phyloP scores from a whole-genome alignment of 2,113 vertebrate genomes.

The Crotophaga sulcirostris region DNA sequence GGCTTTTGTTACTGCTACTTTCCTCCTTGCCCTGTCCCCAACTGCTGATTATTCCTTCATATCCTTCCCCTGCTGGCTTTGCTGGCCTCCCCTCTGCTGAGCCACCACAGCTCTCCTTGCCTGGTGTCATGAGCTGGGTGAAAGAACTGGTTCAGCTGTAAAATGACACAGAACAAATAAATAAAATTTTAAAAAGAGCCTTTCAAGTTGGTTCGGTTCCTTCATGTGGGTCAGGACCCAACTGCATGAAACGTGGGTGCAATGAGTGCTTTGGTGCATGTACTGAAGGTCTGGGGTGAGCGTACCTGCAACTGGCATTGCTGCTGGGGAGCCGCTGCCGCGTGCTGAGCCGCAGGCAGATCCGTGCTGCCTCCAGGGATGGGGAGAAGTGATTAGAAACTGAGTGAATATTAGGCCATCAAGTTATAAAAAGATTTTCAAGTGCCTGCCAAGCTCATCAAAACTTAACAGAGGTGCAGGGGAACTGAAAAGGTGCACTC shows the following conservation, averaged over 20 bases:
- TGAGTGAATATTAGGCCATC: background rate
- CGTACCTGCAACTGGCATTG: background rate
- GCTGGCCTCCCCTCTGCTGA: background rate
- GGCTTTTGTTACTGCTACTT: background rate
- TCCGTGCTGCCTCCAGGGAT: rapidly evolving
- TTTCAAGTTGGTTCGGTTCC: background rate
- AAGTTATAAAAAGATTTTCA: background rate
- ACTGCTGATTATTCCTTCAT: background rate
- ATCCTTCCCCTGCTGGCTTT: background rate
- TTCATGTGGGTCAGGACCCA: background rate
- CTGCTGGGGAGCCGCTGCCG: background rate
- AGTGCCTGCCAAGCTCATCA: rapidly evolving
- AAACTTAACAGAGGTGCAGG: rapidly evolving
- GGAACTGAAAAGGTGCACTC: rapidly evolving
- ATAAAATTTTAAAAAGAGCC: background rate
- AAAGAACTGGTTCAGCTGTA: background rate
- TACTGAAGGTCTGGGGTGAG: background rate
- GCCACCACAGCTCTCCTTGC: background rate
- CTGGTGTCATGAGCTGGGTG: background rate
- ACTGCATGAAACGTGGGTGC: background rate
- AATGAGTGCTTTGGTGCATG: background rate
- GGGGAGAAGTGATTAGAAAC: background rate
- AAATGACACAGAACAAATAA: background rate
- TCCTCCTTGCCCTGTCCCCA: background rate
- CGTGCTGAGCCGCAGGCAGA: background rate